Evolutionary conservation across 23 tunicate species (phyloP).

Genomic region (Trididemnum nubilum): DNA sequence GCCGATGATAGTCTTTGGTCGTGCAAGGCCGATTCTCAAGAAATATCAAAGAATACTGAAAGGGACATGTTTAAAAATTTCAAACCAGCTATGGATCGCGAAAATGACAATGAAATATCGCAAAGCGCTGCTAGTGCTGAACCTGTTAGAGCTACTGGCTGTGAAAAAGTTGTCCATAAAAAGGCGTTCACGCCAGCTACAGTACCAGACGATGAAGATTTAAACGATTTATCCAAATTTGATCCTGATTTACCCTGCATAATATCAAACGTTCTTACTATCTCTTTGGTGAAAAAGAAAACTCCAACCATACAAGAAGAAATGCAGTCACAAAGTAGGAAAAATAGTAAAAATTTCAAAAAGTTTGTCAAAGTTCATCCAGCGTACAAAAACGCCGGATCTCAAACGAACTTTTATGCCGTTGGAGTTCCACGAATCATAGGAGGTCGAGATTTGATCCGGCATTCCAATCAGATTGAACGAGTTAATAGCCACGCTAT

Average conservation of each 20-base stretch:
- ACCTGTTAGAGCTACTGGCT: not conserved
- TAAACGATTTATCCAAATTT: not conserved
- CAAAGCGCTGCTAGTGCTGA: not conserved
- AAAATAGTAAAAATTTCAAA: slow-evolving; percentile 35
- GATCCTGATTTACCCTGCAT: slow-evolving; percentile 16
- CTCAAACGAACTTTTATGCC: slow-evolving; percentile 36
- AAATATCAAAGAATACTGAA: not conserved
- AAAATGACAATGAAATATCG: not conserved
- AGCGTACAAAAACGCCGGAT: slow-evolving; percentile 36
- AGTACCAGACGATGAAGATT: slow-evolving; percentile 24
- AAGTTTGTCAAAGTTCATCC: slow-evolving; percentile 59
- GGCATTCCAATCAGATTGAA: slow-evolving; percentile 28
- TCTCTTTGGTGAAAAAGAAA: slow-evolving; percentile 23
- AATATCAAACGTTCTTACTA: not conserved
- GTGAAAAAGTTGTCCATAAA: not conserved
- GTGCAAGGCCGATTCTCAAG: not conserved
- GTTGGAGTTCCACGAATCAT: slow-evolving; percentile 44
- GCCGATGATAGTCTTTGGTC: slow-evolving; percentile 56
- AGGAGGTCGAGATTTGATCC: slow-evolving; percentile 59
- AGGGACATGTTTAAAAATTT: not conserved
- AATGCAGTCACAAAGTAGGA: not conserved
- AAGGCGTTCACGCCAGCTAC: slow-evolving; percentile 18
- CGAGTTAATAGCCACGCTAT: no score
- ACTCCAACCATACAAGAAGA: not conserved
- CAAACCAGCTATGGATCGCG: not conserved